Evolutionary conservation across 2,888 invertebrate genomes (phyloP).

Genomic region (Neoaliturus tenellus): DNA sequence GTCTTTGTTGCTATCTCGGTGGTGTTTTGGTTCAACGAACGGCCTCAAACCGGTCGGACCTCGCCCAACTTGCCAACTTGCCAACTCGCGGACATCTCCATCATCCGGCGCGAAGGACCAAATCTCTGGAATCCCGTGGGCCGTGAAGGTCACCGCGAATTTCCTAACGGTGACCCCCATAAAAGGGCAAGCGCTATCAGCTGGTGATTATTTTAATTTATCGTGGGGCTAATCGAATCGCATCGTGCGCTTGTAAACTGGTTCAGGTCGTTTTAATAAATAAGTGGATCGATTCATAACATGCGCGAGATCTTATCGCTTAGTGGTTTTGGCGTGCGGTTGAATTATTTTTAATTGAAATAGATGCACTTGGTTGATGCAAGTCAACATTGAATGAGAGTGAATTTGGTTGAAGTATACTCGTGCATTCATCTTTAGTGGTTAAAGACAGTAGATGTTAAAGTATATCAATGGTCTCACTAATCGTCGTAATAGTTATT

Average conservation of each 20-base stretch:
- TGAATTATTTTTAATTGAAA: neutral
- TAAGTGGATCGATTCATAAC: conserved; percentile 27
- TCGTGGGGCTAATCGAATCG: conserved; percentile 7
- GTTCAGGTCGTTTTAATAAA: conserved; percentile 28
- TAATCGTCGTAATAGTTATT: too few relatives aligned
- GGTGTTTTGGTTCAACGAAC: conserved; percentile 47
- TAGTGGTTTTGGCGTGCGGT: neutral
- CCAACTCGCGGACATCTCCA: conserved; percentile 15
- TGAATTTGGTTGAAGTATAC: too few relatives aligned
- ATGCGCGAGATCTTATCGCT: neutral
- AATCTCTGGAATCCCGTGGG: neutral
- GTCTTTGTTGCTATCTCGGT: conserved; percentile 39
- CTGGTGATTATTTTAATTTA: conserved; percentile 39
- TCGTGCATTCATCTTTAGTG: too few relatives aligned
- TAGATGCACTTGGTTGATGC: too few relatives aligned
- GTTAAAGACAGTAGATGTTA: too few relatives aligned
- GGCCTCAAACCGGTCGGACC: conserved; percentile 42
- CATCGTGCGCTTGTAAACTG: conserved; percentile 15
- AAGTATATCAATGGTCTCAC: too few relatives aligned
- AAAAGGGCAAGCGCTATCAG: neutral
- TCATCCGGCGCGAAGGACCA: conserved; percentile 19
- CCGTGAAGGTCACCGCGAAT: neutral
- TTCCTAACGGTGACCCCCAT: neutral
- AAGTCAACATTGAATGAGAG: too few relatives aligned
- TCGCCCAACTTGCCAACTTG: neutral